Evolutionary conservation across 2,113 vertebrate genomes (phyloP).

Genomic region (Salvator merianae): DNA sequence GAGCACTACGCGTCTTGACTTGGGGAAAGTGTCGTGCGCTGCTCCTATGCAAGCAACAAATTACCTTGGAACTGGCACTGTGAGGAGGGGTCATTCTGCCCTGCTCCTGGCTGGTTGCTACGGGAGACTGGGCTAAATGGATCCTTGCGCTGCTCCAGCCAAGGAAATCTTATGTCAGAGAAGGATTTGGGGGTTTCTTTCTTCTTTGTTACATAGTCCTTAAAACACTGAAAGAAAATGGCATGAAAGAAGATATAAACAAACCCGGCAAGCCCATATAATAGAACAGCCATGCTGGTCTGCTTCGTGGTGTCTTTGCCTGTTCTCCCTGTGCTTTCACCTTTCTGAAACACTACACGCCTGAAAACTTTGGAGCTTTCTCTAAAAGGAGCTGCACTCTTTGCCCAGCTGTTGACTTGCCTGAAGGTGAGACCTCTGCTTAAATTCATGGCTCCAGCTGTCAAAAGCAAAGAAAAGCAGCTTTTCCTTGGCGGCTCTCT

Average conservation of each 20-base stretch:
- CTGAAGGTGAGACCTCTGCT: slow-evolving; percentile 78
- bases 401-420: slow-evolving; percentile 73
- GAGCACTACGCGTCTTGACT: not conserved
- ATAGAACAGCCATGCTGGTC: slow-evolving; percentile 49
- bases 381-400: slow-evolving; percentile 66
- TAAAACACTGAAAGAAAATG: slow-evolving; percentile 43
- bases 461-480: slow-evolving; percentile 79
- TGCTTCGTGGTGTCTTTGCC: slow-evolving; percentile 54
- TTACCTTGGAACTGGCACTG: not conserved
- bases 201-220: slow-evolving; percentile 65
- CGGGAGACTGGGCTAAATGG: not conserved
- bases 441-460: slow-evolving; percentile 79
- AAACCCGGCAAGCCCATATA: slow-evolving; percentile 15
- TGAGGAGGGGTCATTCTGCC: not conserved
- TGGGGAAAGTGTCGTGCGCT: not conserved
- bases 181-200: slow-evolving; percentile 65
- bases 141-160: not conserved
- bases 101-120: not conserved
- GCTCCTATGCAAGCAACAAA: not conserved
- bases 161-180: slow-evolving; percentile 24
- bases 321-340: slow-evolving; percentile 45
- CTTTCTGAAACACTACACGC: slow-evolving; percentile 52
- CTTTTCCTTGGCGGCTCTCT: slow-evolving; percentile 77
- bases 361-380: slow-evolving; percentile 36
- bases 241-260: not conserved